phyloP scores from a whole-genome alignment of 2,113 vertebrate genomes.

The Cyanistes caeruleus region DNA sequence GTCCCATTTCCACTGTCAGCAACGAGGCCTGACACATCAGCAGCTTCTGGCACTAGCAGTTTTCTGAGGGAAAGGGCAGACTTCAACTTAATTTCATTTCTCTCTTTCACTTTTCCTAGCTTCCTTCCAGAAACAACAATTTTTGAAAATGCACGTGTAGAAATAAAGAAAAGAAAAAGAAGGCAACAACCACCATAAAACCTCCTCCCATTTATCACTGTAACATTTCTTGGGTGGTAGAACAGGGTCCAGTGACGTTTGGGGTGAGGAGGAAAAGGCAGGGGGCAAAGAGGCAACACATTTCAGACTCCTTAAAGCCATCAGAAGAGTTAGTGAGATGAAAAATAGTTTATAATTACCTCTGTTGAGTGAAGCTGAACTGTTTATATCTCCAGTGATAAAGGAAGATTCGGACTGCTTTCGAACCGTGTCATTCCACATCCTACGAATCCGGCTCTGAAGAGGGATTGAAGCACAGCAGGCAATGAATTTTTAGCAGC shows the following conservation, averaged over 20 bases:
- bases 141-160: conserved; percentile 38
- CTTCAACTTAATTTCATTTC: not conserved
- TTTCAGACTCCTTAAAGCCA: conserved; percentile 47
- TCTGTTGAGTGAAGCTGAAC: conserved; percentile 98
- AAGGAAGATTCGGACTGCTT: conserved; percentile 99
- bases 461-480: conserved; percentile 52
- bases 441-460: conserved; percentile 97
- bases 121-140: conserved; percentile 37
- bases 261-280: not conserved
- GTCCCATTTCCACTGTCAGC: conserved; percentile 43
- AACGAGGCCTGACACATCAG: conserved; percentile 36
- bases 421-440: conserved; percentile 99
- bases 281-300: not conserved
- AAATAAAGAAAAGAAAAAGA: not conserved
- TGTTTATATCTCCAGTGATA: conserved; percentile 99
- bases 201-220: not conserved
- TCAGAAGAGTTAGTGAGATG: conserved; percentile 30
- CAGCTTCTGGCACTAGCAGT: conserved; percentile 24
- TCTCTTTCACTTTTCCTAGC: not conserved
- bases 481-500: conserved; percentile 50
- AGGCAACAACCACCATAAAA: not conserved
- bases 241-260: not conserved
- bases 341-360: conserved; percentile 84
- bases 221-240: not conserved
- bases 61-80: conserved; percentile 19